These are phyloP conservation scores for Eclectus roratus DNA, from an alignment of 2,113 vertebrate species.

Conservation along the genomic window DNA sequence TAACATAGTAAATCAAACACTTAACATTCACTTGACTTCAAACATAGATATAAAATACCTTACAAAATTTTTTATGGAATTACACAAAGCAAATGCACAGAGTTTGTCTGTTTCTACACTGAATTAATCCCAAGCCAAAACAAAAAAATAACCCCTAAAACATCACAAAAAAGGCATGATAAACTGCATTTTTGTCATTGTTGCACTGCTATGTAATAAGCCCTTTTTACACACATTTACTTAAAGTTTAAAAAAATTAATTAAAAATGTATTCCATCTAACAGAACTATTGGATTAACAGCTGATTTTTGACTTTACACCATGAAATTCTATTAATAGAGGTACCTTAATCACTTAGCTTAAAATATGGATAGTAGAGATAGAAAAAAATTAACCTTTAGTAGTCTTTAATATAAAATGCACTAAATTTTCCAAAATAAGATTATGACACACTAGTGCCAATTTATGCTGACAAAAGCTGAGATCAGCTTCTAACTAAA, in stretches of 20 bases:
- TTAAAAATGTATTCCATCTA: constrained; percentile 67
- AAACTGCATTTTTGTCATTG: constrained; percentile 50
- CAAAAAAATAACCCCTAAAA: constrained; percentile 40
- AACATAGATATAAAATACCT: constrained; percentile 68
- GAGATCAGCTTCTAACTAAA: constrained; percentile 65
- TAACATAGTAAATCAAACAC: constrained; percentile 71
- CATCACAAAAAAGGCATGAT: constrained; percentile 51
- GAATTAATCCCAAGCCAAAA: constrained; percentile 65
- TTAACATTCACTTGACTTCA: constrained; percentile 67
- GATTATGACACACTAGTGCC: constrained; percentile 62
- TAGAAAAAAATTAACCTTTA: constrained; percentile 64
- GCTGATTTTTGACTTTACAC: constrained; percentile 63
- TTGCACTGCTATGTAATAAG: constrained; percentile 67
- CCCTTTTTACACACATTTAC: constrained; percentile 69
- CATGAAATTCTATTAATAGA: constrained; percentile 64
- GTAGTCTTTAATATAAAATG: constrained; percentile 74
- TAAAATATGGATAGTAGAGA: constrained; percentile 60
- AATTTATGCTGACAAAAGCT: constrained; percentile 63
- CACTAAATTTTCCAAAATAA: constrained; percentile 69
- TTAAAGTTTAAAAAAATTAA: constrained; percentile 54
- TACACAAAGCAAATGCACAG: constrained; percentile 66
- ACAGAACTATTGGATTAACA: constrained; percentile 64
- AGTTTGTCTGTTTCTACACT: constrained; percentile 60
- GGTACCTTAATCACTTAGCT: constrained; percentile 61
- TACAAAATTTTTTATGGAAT: constrained; percentile 61